phyloP scores from a whole-genome alignment of 2,113 vertebrate genomes.

The Triplophysa siluroides region DNA sequence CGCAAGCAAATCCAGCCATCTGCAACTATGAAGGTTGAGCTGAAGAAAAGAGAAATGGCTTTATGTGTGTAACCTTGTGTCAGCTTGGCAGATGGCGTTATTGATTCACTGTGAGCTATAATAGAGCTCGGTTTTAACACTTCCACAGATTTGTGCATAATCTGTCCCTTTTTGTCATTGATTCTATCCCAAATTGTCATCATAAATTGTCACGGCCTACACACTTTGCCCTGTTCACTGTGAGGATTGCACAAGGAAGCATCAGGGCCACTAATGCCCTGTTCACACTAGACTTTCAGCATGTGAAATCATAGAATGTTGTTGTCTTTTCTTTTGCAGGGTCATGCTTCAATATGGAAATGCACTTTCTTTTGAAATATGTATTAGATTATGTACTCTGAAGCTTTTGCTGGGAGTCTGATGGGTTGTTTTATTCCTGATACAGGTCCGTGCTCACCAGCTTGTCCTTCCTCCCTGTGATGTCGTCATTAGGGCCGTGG shows the following conservation, averaged over 20 bases:
- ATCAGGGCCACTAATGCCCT: no score
- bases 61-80: conserved; percentile 15
- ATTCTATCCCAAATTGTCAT: not conserved
- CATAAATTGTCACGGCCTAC: no score
- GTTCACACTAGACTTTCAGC: no score
- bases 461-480: conserved; percentile 93
- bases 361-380: no score
- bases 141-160: not conserved
- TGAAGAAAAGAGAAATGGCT: conserved; percentile 5
- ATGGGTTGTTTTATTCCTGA: conserved; percentile 28
- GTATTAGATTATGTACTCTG: conserved; percentile 1
- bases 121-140: conserved; percentile 6
- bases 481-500: conserved; percentile 93
- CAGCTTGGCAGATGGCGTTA: conserved; percentile 36
- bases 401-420: conserved; percentile 36
- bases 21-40: not conserved
- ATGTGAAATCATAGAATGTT: not conserved
- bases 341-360: no score
- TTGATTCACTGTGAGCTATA: conserved; percentile 37
- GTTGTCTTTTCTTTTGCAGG: no score
- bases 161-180: not conserved
- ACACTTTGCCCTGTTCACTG: no score
- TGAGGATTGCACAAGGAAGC: no score
- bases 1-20: not conserved
- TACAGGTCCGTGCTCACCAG: conserved; percentile 93